Base-by-base conservation (phyloP, 2,888 invertebrate genomes). In the Platycheirus albimanus region DNA sequence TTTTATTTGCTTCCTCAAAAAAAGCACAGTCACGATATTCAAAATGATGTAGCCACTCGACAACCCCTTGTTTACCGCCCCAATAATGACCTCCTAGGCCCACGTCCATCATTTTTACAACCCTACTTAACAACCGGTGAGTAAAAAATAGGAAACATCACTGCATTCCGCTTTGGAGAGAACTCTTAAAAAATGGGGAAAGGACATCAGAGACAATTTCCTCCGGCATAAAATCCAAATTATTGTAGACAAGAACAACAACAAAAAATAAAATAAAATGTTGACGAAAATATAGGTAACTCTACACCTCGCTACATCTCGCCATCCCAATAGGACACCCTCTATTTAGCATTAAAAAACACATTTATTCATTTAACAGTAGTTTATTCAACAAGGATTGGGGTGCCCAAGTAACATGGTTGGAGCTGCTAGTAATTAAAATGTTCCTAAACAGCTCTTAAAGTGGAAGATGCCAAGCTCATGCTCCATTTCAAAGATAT, bases 331-430 rank as follows among this genome's bases (percentile, higher is more conserved):
- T 8, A n/a, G n/a, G n/a, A n/a, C 49, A 24, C 33, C 52, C 17
- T 45, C 15, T 10, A 56, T 17, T 28, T 19, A 49, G 52, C 49
- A 45, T 63, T 70, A 30, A 61, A 71, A 61, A 64, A 43, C 70
- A 66, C 78, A 54, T 71, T 77, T 81, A 71, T 77, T 81, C 81
- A 81, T 81, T 81, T 81, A 77, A 77, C 43, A 71, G 77, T 71
- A 56, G 20, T 77, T 77, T 54, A 67, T 47, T 36, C 33, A 38
- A 30, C 43, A 64, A 45, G 30, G 38, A 70, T 69, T 49, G 75
- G 52, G 56, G 64, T n/a, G n/a, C n/a, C n/a, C n/a, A n/a, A n/a
- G n/a, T n/a, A n/a, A n/a, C n/a, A n/a, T n/a, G n/a, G n/a, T n/a
- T n/a, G n/a, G n/a, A n/a, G n/a, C n/a, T n/a, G n/a, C n/a, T n/a